Base-by-base conservation (phyloP, 2,797 vertebrate genomes). In the Gallinago stenura region DNA sequence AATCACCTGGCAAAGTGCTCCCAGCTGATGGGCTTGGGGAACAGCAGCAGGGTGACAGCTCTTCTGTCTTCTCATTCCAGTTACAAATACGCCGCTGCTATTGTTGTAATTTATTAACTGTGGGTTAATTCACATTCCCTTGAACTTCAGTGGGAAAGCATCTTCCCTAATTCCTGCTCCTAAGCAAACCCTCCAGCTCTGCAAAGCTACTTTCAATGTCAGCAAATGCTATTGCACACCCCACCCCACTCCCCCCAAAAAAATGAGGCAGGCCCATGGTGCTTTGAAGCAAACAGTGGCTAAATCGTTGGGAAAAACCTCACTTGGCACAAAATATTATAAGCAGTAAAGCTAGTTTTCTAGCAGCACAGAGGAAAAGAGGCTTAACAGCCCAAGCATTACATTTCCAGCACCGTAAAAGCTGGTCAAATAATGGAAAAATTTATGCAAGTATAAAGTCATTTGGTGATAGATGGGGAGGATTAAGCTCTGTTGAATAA, bases 381-480 rank as follows among this genome's bases (percentile, higher is more conserved):
- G 48, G 68, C 75, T 94, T 92, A 95, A 57, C 65, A 87, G 64
- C 30, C 58, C 56, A 31, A 77, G 83, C 43, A 46, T 39, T 64
- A 7, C 82, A n/a, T 43, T 51, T 37, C 68, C 83, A 86, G 69
- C 53, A 24, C 79, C 0, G 1, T 58, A 90, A 93, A 92, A 92
- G 62, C 69, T 57, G 73, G 70, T 48, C 92, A 93, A 96, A 96
- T 89, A 94, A 95, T 78, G 65, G 82, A 13, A 80, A 89, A 85
- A 81, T 31, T 20, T 56, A 75, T 90, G 85, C 69, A 82, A 84
- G 70, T 69, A 64, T 30, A 10, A 82, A 96, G 60, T 54, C 51
- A 80, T 58, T 56, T 71, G 86, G 73, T 75, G 94, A 79, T 62
- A 20, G 81, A 75, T 65, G 93, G 82, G 62, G 53, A 96, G 91